These are phyloP conservation scores for Clanis bilineata DNA, from an alignment of 2,888 invertebrate species.

Conservation along the genomic window DNA sequence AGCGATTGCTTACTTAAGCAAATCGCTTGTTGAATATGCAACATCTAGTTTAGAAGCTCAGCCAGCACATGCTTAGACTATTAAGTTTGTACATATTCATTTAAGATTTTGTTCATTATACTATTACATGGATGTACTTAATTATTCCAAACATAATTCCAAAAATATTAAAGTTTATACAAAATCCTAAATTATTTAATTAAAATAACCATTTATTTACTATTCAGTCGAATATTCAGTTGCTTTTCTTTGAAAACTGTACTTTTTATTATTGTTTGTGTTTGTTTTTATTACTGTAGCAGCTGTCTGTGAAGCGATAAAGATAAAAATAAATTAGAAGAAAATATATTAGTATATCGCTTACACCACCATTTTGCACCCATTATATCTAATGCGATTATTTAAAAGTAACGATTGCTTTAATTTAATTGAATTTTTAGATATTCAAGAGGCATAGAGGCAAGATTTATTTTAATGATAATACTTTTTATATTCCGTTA, in stretches of 20 bases:
- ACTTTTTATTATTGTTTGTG: background rate
- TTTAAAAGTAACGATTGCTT: background rate
- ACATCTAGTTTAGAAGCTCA: constrained; percentile 76
- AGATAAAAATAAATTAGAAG: background rate
- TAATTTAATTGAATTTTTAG: background rate
- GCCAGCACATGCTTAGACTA: constrained; percentile 78
- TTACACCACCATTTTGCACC: background rate
- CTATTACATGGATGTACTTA: too few species aligned
- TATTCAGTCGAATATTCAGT: too few species aligned
- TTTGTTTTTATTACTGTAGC: background rate
- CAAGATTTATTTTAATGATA: too few species aligned
- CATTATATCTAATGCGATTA: background rate
- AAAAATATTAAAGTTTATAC: too few species aligned
- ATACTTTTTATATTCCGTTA: too few species aligned
- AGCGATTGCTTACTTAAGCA: constrained; percentile 80
- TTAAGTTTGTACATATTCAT: constrained; percentile 67
- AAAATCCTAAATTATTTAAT: too few species aligned
- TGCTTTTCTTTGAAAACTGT: background rate
- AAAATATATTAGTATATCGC: background rate
- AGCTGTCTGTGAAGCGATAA: background rate
- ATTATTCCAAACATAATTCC: too few species aligned
- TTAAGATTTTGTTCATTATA: constrained; percentile 44
- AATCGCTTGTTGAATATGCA: constrained; percentile 81
- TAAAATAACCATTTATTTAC: too few species aligned
- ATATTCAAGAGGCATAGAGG: too few species aligned